A percentile compares a stretch with the other conserved stretches of the same genome.
Conservation (phyloP, 2,797 vertebrate species). For the Lithobates pipiens region DNA sequence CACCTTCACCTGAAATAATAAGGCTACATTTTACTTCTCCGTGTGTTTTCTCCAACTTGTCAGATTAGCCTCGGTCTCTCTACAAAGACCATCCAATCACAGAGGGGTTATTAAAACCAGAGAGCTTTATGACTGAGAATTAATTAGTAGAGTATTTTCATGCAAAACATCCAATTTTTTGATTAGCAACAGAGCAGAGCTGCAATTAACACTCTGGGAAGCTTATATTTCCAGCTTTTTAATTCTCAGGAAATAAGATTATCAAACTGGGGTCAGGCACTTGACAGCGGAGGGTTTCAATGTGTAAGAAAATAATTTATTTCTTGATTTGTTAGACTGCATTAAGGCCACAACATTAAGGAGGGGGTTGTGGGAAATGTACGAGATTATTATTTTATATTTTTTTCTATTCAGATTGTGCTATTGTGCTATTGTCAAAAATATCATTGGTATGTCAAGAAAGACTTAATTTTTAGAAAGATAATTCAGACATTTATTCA, state of each 20-base stretch:
- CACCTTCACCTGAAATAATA: constrained; percentile 69
- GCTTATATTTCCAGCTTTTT: constrained; percentile 79
- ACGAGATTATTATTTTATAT: constrained; percentile 27
- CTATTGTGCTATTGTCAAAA: not conserved
- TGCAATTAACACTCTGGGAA: constrained; percentile 82
- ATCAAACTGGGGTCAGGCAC: constrained; percentile 80
- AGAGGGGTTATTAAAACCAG: constrained; percentile 81
- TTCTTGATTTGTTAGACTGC: constrained; percentile 74
- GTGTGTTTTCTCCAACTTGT: constrained; percentile 69
- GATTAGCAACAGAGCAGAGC: constrained; percentile 81
- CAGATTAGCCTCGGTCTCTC: constrained; percentile 75
- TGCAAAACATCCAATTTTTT: constrained; percentile 87
- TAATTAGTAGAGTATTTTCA: constrained; percentile 85
- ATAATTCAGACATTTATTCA: not conserved
- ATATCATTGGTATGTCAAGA: not conserved
- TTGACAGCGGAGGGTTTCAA: constrained; percentile 74
- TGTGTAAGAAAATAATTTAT: constrained; percentile 70
- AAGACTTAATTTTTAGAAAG: not conserved
- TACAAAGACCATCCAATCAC: constrained; percentile 83
- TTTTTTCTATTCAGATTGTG: not conserved
- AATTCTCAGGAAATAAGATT: constrained; percentile 83
- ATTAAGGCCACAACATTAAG: constrained; percentile 60
- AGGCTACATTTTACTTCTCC: constrained; percentile 73
- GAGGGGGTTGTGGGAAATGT: constrained; percentile 28
- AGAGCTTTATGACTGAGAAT: constrained; percentile 83